phyloP scores from a whole-genome alignment of 2,113 vertebrate species.

The Upupa epops region DNA sequence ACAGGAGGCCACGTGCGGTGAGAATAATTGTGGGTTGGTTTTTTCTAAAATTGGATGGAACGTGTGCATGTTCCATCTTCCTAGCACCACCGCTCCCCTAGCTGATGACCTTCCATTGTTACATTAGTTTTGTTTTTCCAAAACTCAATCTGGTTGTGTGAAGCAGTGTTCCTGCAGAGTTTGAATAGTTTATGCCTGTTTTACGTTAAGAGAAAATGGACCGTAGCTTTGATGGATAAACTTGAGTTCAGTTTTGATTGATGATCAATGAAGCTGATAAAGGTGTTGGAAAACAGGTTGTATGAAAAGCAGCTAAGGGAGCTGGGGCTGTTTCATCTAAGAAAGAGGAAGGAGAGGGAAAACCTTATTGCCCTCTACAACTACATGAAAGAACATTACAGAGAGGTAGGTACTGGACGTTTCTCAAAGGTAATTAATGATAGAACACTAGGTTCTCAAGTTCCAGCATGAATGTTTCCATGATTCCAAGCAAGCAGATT shows the following conservation, averaged over 20 bases:
- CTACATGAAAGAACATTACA: no score
- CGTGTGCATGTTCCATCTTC: background rate
- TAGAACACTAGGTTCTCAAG: no score
- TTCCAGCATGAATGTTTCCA: no score
- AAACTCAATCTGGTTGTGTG: background rate
- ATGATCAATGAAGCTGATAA: no score
- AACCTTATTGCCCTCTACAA: no score
- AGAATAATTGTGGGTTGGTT: background rate
- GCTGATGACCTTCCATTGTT: background rate
- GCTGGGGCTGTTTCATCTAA: no score
- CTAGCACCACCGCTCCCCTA: background rate
- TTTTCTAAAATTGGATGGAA: background rate
- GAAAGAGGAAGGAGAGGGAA: no score
- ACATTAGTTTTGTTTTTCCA: background rate
- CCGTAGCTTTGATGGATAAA: background rate
- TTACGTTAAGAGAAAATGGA: background rate
- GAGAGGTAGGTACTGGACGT: no score
- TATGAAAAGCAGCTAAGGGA: no score
- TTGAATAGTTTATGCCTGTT: background rate
- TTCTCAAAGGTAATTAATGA: no score
- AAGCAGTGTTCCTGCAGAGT: background rate
- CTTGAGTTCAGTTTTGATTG: background rate
- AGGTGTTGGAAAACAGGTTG: no score
- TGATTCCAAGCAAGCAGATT: background rate
- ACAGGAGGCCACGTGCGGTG: background rate